Base-by-base conservation (phyloP, 2,113 vertebrate genomes). In the Hemicordylus capensis region DNA sequence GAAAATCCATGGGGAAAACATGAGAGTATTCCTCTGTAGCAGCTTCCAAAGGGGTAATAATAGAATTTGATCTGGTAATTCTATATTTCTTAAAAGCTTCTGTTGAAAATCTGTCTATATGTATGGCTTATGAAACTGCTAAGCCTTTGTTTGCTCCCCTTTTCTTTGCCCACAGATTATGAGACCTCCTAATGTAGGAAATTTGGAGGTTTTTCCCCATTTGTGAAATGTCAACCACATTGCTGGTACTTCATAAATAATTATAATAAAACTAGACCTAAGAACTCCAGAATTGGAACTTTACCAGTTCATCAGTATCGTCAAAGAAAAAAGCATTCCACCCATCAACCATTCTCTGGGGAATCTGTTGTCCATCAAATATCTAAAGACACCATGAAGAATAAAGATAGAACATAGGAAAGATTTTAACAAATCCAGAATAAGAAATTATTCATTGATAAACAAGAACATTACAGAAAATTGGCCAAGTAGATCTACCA, bases 321-420 rank as follows among this genome's bases (percentile, higher is more conserved):
- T 98, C 96, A 89, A 98, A 99, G 90, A 99, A 99, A 96, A 97
- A 99, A 0, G 98, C 98, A 86, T 99, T 99, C 99, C 99, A 99
- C 84, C 99, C 99, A 89, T 99, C 99, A 61, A 99, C 99, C 98
- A 99, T 99, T 91, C 97, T 97, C 95, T 98, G 97, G 70, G 99
- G 99, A 87, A 97, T 96, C 28, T 95, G 93, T 83, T 95, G 95
- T 77, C 98, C 98, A 89, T 99, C 98, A 92, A 98, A 99, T 92
- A 99, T 99, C 99, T 99, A 92, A 81, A 94, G n/a, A 94, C 0
- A 95, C n/a, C 94, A 78, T 77, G 37, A 78, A 84, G 26, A 84
- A 46, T 56, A 70, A 77, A 19, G 58, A 5, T 15, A 72, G 42
- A 63, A 51, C 66, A 79, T 42, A 15, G n/a, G 46, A 89, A 72